Evolutionary conservation across 2,797 vertebrate genomes (phyloP).

Genomic region (Pseudomugil tenellus): DNA sequence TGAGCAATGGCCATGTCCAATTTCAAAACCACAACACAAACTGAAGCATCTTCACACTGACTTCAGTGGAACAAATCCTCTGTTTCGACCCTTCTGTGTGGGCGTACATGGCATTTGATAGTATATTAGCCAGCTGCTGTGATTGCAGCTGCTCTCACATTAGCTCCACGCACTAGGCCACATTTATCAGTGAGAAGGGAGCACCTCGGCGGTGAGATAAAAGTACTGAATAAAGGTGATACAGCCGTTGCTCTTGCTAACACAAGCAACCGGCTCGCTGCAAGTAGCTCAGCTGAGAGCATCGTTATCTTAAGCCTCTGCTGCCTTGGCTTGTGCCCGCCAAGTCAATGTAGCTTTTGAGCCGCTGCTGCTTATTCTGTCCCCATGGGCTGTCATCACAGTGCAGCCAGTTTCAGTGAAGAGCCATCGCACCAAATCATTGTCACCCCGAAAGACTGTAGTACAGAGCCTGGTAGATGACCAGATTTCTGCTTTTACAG

Average conservation of each 20-base stretch:
- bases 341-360: slow-evolving; percentile 53
- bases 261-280: slow-evolving; percentile 41
- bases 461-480: slow-evolving; percentile 33
- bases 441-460: slow-evolving; percentile 51
- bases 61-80: slow-evolving; percentile 60
- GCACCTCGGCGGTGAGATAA: slow-evolving; percentile 60
- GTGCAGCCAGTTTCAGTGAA: slow-evolving; percentile 45
- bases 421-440: slow-evolving; percentile 63
- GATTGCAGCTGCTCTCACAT: slow-evolving; percentile 66
- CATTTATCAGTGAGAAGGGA: slow-evolving; percentile 65
- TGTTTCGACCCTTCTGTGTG: slow-evolving; percentile 62
- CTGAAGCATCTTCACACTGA: slow-evolving; percentile 52
- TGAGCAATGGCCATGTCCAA: slow-evolving; percentile 20
- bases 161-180: slow-evolving; percentile 53
- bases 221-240: slow-evolving; percentile 68
- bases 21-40: slow-evolving; percentile 40
- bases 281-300: slow-evolving; percentile 44
- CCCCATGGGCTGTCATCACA: slow-evolving; percentile 59
- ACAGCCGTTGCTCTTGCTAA: slow-evolving; percentile 39
- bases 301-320: slow-evolving; percentile 51
- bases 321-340: slow-evolving; percentile 44
- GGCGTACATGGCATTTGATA: slow-evolving; percentile 51
- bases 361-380: slow-evolving; percentile 60
- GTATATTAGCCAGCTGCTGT: slow-evolving; percentile 60
- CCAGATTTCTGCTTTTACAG: slow-evolving; percentile 36